Evolutionary conservation across 2,113 vertebrate species (phyloP).

Genomic region (Nothoprocta perdicaria): DNA sequence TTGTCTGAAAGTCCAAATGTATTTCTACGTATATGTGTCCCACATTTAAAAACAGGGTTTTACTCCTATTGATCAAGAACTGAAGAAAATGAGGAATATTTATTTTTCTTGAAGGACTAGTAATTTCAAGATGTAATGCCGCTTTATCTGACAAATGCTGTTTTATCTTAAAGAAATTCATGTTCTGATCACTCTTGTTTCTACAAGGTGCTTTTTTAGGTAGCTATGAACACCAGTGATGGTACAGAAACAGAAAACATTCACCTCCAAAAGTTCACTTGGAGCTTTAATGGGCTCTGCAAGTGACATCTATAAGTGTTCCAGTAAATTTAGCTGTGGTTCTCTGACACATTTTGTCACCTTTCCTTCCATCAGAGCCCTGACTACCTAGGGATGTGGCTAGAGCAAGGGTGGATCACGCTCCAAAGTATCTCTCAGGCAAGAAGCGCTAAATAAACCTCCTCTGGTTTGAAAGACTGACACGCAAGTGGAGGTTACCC

Average conservation of each 20-base stretch:
- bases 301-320: background rate
- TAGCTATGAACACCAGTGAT: background rate
- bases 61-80: background rate
- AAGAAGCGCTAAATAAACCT: accelerated
- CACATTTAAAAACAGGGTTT: background rate
- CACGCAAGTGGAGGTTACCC: background rate
- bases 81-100: background rate
- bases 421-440: background rate
- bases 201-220: background rate
- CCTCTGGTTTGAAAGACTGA: background rate
- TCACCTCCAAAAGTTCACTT: background rate
- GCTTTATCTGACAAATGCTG: background rate
- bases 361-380: background rate
- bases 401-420: background rate
- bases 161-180: background rate
- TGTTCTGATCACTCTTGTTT: background rate
- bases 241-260: background rate
- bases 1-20: background rate
- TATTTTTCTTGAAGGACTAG: background rate
- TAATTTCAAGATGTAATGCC: background rate
- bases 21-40: background rate
- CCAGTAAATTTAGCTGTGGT: background rate
- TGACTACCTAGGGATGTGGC: background rate
- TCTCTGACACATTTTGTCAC: background rate
- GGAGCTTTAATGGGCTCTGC: background rate